phyloP scores from a whole-genome alignment of 2,888 invertebrate genomes.

The Dysmachus trigonus region DNA sequence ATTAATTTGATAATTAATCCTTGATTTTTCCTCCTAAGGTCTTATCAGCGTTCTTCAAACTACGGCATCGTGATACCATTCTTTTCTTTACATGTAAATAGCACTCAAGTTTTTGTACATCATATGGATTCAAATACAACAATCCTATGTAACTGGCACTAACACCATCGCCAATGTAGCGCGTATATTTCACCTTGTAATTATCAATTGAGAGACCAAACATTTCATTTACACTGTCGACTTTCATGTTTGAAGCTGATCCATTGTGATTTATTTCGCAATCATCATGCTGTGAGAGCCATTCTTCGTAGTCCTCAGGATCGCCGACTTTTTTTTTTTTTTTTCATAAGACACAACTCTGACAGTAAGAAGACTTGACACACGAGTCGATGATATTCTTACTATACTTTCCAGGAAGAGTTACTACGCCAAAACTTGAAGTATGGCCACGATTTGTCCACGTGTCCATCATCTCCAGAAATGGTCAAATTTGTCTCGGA shows the following conservation, averaged over 20 bases:
- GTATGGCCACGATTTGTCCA: constrained; percentile 46
- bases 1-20: constrained; percentile 50
- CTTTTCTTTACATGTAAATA: constrained; percentile 9
- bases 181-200: constrained; percentile 46
- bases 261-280: constrained; percentile 51
- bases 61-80: constrained; percentile 49
- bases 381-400: constrained; percentile 49
- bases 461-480: constrained; percentile 46
- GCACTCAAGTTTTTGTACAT: constrained; percentile 27
- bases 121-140: constrained; percentile 49
- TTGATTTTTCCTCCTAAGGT: constrained; percentile 35
- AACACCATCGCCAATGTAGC: constrained; percentile 50
- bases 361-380: constrained; percentile 49
- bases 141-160: constrained; percentile 48
- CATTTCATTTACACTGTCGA: constrained; percentile 47
- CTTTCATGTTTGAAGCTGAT: constrained; percentile 50
- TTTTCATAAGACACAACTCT: constrained; percentile 26
- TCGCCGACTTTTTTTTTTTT: constrained; percentile 25
- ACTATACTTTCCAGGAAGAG: constrained; percentile 49
- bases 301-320: constrained; percentile 48
- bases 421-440: constrained; percentile 48
- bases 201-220: constrained; percentile 46
- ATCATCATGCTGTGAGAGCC: constrained; percentile 39
- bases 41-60: constrained; percentile 37
- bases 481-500: constrained; percentile 23